These are phyloP conservation scores for Noctua fimbriata DNA, from an alignment of 2,888 invertebrate genomes.

Conservation along the genomic window DNA sequence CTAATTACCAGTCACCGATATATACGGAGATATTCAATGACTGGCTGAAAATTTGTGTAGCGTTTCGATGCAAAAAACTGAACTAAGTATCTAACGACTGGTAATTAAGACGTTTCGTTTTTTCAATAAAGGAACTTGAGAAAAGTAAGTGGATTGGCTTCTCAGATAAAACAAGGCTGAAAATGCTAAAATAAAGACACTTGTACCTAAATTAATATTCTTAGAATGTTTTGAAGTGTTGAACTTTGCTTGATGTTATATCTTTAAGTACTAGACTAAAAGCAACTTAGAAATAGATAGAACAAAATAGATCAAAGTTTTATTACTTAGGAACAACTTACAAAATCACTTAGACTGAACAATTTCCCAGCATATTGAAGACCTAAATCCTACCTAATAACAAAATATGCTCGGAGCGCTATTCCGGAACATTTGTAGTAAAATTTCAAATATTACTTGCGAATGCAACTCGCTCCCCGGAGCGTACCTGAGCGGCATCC, in stretches of 20 bases:
- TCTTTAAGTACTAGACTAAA: neutral
- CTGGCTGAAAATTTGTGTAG: neutral
- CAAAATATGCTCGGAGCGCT: constrained; percentile 48
- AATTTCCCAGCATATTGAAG: constrained; percentile 36
- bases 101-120: neutral
- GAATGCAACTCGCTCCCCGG: constrained; percentile 66
- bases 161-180: neutral
- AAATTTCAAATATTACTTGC: constrained; percentile 68
- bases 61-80: neutral
- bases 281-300: neutral
- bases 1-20: too few species aligned
- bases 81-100: neutral
- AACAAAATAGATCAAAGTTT: constrained; percentile 28
- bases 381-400: constrained; percentile 51
- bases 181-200: neutral
- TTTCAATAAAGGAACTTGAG: neutral
- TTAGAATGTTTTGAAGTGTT: constrained; percentile 6
- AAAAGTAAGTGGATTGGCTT: neutral
- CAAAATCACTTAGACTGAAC: constrained; percentile 20
- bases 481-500: constrained; percentile 69
- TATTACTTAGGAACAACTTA: neutral
- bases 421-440: constrained; percentile 59
- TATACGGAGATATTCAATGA: neutral
- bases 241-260: neutral
- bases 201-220: constrained; percentile 3